These are phyloP conservation scores for Tapera naevia DNA, from an alignment of 2,797 vertebrate genomes.

Conservation along the genomic window DNA sequence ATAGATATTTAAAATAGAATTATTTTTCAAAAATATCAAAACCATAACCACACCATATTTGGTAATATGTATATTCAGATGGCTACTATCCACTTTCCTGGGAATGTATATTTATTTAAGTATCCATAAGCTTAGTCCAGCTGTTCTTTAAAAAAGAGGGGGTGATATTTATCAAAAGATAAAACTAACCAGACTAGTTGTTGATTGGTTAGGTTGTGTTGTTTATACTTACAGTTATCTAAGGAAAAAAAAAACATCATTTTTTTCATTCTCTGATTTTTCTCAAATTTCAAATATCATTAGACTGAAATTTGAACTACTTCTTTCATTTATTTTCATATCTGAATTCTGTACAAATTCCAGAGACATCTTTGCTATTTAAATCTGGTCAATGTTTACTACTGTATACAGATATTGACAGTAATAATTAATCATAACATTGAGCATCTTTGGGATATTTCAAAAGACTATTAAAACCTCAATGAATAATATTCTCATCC, in stretches of 20 bases:
- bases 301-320: background rate
- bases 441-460: background rate
- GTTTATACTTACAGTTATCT: background rate
- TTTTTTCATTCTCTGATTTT: background rate
- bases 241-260: background rate
- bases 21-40: background rate
- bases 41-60: background rate
- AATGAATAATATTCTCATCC: background rate
- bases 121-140: background rate
- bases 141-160: background rate
- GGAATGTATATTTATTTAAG: background rate
- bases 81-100: background rate
- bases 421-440: background rate
- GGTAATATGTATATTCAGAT: background rate
- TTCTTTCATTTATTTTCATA: background rate
- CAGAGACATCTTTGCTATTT: background rate
- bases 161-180: background rate
- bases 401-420: background rate
- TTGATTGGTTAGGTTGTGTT: background rate
- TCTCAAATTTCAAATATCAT: background rate
- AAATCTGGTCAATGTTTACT: background rate
- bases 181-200: background rate
- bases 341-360: background rate
- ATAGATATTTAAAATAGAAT: background rate
- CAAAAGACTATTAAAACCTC: background rate